Conservation (phyloP, 2,888 invertebrate genomes). For the Gastracanthus pulcherrimus region DNA sequence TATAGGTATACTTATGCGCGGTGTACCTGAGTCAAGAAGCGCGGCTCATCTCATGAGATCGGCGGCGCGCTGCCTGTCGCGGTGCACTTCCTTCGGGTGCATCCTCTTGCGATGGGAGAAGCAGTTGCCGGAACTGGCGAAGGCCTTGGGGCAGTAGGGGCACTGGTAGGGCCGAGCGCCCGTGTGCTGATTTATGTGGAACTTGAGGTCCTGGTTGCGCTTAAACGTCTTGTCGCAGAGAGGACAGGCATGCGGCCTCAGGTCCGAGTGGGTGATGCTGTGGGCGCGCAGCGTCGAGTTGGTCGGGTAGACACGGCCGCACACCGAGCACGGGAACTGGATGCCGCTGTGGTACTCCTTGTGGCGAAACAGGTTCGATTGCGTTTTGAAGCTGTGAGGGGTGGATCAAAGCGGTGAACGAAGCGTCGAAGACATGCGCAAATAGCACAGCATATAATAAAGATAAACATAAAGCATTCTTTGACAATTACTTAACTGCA, state of each 20-base stretch:
- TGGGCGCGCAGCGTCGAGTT: constrained; percentile 84
- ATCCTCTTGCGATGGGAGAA: constrained; percentile 86
- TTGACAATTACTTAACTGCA: too few relatives aligned
- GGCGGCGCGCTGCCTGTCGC: constrained; percentile 80
- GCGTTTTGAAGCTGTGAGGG: constrained; percentile 85
- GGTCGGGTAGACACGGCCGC: constrained; percentile 85
- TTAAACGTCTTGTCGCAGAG: constrained; percentile 86
- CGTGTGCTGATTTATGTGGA: constrained; percentile 88
- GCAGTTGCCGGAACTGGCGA: constrained; percentile 85
- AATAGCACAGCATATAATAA: too few relatives aligned
- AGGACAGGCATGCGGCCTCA: constrained; percentile 84
- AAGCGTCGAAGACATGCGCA: too few relatives aligned
- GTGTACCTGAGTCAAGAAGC: constrained; percentile 49
- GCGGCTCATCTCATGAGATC: constrained; percentile 79
- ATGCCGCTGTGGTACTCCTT: constrained; percentile 82
- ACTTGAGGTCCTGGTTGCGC: constrained; percentile 87
- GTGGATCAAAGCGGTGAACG: too few relatives aligned
- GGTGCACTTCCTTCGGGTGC: constrained; percentile 83
- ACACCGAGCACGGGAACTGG: constrained; percentile 83
- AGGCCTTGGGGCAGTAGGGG: constrained; percentile 86
- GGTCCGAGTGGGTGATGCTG: constrained; percentile 84
- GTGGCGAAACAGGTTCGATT: constrained; percentile 82
- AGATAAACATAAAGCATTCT: background rate
- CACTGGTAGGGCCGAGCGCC: constrained; percentile 86
- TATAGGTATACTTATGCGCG: too few relatives aligned